Evolutionary conservation across 2,797 vertebrate genomes (phyloP).

Genomic region (Paratrypauchen microcephalus): DNA sequence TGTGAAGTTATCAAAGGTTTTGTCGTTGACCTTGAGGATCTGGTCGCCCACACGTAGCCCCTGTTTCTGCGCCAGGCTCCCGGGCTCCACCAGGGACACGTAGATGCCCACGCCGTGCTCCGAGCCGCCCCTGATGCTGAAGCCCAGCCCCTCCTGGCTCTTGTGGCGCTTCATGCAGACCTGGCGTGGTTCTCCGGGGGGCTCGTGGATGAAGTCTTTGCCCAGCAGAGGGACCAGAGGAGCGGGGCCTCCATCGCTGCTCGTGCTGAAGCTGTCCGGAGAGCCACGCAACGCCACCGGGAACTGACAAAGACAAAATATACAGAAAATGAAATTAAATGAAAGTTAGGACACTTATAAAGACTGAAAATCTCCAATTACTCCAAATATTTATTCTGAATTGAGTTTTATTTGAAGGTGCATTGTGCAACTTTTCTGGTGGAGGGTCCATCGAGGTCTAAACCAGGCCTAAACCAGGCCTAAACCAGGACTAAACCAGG

Average conservation of each 20-base stretch:
- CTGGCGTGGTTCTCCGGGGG: conserved; percentile 82
- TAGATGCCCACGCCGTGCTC: conserved; percentile 98
- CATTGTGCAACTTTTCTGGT: too few species aligned
- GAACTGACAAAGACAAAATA: conserved; percentile 28
- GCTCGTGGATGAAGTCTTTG: conserved; percentile 77
- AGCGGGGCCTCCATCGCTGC: conserved; percentile 66
- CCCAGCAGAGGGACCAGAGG: conserved; percentile 76
- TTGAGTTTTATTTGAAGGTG: too few species aligned
- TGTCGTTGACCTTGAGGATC: conserved; percentile 94
- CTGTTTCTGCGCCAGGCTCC: conserved; percentile 92
- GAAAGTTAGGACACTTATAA: too few species aligned
- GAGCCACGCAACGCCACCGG: conserved; percentile 72
- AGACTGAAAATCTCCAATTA: too few species aligned
- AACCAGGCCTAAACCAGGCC: too few species aligned
- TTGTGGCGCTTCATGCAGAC: conserved; percentile 89
- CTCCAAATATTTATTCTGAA: too few species aligned
- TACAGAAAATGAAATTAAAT: neutral
- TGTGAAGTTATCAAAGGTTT: conserved; percentile 88
- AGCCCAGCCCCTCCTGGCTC: conserved; percentile 92
- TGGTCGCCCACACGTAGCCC: conserved; percentile 92
- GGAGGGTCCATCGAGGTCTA: too few species aligned
- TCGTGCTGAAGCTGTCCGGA: conserved; percentile 79
- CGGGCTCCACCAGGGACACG: conserved; percentile 94
- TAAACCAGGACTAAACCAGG: too few species aligned
- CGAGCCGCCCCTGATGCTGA: conserved; percentile 96